Evolutionary conservation across 2,797 vertebrate genomes (phyloP).

Genomic region (Morus bassanus): DNA sequence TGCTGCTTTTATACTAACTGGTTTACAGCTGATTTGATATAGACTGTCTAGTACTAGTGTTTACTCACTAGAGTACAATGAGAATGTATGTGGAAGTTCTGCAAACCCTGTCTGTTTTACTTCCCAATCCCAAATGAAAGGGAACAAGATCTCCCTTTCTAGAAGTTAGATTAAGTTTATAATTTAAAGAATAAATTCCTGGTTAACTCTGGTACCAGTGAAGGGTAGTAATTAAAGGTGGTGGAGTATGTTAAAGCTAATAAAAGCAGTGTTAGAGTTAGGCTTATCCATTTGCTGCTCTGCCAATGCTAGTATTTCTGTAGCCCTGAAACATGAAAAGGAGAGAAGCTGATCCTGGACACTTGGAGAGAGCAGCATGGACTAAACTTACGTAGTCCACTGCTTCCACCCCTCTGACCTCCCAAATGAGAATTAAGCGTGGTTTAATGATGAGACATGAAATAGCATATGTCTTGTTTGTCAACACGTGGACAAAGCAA

Average conservation of each 20-base stretch:
- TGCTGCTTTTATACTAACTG: slow-evolving; percentile 22
- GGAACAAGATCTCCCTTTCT: background rate
- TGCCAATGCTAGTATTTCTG: background rate
- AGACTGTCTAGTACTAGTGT: background rate
- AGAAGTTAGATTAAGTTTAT: background rate
- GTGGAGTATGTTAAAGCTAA: background rate
- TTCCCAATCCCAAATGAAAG: background rate
- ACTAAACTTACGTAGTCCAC: background rate
- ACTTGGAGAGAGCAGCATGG: background rate
- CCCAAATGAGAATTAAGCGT: background rate
- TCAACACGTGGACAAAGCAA: background rate
- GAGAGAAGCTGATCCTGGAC: background rate
- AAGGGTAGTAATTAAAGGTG: background rate
- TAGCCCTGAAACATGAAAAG: background rate
- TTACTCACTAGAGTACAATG: background rate
- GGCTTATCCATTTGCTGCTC: background rate
- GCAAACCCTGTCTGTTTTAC: background rate
- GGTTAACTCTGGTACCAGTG: background rate
- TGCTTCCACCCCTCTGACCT: background rate
- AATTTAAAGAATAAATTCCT: background rate
- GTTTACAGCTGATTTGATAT: background rate
- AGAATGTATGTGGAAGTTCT: background rate
- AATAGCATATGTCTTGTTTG: background rate
- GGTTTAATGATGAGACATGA: background rate
- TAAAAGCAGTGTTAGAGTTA: background rate